These are phyloP conservation scores for Bombus consobrinus DNA, from an alignment of 1,140 invertebrate genomes.

Conservation along the genomic window DNA sequence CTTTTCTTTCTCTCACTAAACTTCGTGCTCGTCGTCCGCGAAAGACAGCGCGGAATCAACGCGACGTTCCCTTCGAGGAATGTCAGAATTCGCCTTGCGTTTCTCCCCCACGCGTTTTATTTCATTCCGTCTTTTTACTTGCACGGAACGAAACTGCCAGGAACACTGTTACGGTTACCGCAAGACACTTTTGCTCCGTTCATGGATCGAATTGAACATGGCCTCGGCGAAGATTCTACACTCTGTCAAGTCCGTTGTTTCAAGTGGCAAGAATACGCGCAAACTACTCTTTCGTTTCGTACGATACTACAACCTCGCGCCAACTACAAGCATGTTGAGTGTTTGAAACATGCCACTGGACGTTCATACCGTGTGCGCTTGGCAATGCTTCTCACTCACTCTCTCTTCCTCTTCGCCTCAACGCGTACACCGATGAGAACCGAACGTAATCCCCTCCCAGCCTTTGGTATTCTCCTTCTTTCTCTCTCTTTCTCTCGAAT, in stretches of 20 bases:
- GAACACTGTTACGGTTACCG: slow-evolving; percentile 39
- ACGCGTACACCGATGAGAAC: slow-evolving; percentile 39
- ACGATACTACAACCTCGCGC: slow-evolving; percentile 68
- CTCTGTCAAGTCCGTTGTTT: not conserved
- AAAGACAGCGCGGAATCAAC: not conserved
- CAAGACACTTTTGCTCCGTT: slow-evolving; percentile 23
- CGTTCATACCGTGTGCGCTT: slow-evolving; percentile 76
- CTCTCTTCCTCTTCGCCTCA: slow-evolving; percentile 42
- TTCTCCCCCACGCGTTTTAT: not conserved
- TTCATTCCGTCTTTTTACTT: slow-evolving; percentile 24
- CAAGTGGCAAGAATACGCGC: slow-evolving; percentile 34
- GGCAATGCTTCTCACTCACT: slow-evolving; percentile 57
- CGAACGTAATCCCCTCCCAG: slow-evolving; percentile 21
- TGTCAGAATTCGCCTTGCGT: slow-evolving; percentile 17
- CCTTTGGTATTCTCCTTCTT: slow-evolving; percentile 6
- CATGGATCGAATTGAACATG: slow-evolving; percentile 1
- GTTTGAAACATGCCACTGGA: slow-evolving; percentile 79
- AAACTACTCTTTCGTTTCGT: slow-evolving; percentile 58
- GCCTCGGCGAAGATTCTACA: not conserved
- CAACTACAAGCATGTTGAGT: slow-evolving; percentile 78
- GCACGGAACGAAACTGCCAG: not conserved
- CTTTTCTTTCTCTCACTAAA: slow-evolving; percentile 51
- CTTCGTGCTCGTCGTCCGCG: slow-evolving; percentile 1
- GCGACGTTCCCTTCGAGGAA: not conserved
- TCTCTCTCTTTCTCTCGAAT: slow-evolving; percentile 27